Conservation (phyloP, 2,113 vertebrate species). For the Amazona vittata region DNA sequence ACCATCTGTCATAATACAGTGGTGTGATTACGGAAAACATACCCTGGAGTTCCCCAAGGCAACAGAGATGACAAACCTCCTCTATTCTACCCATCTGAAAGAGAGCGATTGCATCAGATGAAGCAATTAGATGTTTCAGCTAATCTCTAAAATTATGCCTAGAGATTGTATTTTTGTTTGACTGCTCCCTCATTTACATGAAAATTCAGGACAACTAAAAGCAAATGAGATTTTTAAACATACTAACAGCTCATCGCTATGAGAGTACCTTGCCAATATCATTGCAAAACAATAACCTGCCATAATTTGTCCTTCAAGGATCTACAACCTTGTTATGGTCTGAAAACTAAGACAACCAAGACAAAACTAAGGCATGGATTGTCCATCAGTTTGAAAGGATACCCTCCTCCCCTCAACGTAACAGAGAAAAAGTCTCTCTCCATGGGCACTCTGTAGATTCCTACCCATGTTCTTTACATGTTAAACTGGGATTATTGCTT, state of each 20-base stretch:
- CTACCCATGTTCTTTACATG: not conserved
- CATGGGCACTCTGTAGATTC: not conserved
- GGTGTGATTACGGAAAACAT: not conserved
- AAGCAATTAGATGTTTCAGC: not conserved
- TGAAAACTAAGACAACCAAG: not conserved
- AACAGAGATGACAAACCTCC: not conserved
- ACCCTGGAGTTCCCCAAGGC: not conserved
- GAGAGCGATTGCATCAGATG: not conserved
- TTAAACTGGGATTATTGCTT: slow-evolving; percentile 7
- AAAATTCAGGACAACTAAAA: not conserved
- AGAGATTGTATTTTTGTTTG: not conserved
- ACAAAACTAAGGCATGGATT: not conserved
- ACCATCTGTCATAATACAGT: not conserved
- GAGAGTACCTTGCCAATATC: not conserved
- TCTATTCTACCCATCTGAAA: not conserved
- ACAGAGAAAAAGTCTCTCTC: not conserved
- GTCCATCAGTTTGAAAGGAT: not conserved
- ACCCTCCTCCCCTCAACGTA: accelerated
- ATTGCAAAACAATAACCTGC: not conserved
- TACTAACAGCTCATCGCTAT: not conserved
- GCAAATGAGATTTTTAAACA: not conserved
- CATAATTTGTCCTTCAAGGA: not conserved
- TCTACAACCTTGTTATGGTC: not conserved
- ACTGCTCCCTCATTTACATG: not conserved
- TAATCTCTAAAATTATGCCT: not conserved